Evolutionary conservation across 1,140 invertebrate species (phyloP), one percentile per base, ranked within the genome.

Genomic region (Gonatopus flavifemur): DNA sequence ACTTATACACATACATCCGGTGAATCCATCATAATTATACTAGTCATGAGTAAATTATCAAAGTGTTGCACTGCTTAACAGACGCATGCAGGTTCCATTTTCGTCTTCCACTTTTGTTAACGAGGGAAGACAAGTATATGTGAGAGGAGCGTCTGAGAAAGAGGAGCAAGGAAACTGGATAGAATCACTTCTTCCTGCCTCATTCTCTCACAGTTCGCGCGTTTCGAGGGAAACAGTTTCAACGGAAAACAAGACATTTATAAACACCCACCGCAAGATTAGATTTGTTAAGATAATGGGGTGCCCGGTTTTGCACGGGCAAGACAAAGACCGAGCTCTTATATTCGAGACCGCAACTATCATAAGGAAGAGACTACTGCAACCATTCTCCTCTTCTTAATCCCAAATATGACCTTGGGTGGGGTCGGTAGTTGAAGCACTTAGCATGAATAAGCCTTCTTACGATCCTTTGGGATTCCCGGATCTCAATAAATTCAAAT

Each of bases 231-330:
- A 32, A 46, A 55, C 53, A 38, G 60, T 70, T 72, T 59, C 58
- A 45, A 59, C 46, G 62, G 73, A 74, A 77, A 77, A 76, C 72
- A 78, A 78, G 74, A 77, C 74, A 78, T 78, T 78, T 78, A 76
- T 77, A 78, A 77, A 77, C 73, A 76, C 66, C 74, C 64, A 77
- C 66, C 66, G 59, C 66, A 65, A 78, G 71, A 77, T 78, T 77
- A 78, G 76, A 78, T 78, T 78, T 76, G 76, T 77, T 78, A 76
- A 74, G 76, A 78, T 78, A 78, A 78, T 76, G 72, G 68, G 62
- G 60, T 57, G 60, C 64, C 51, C 53, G 65, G 61, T 67, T 72
- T 67, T 69, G 64, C 68, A 60, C 18, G n/a, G n/a, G n/a, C n/a
- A n/a, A n/a, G n/a, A n/a, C n/a, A n/a, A n/a, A n/a, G n/a, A n/a